Conservation (phyloP, 2,113 vertebrate genomes). For the Hepsetus odoe region DNA sequence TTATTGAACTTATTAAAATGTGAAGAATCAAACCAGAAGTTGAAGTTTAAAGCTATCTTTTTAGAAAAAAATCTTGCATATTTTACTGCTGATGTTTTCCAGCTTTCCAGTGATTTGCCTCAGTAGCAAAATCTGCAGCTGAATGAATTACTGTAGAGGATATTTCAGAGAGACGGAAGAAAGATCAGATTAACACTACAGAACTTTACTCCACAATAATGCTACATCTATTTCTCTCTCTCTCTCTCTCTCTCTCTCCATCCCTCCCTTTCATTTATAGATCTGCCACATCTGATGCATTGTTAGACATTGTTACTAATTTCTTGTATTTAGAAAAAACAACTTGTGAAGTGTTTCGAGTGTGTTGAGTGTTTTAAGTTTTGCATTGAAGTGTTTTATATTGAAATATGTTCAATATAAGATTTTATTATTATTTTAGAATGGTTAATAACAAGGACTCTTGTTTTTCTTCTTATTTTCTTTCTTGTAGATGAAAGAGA, state of each 20-base stretch:
- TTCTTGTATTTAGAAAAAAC: too few relatives aligned
- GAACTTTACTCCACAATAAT: neutral
- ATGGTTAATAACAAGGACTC: too few relatives aligned
- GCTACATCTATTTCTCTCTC: neutral
- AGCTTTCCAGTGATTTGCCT: constrained; percentile 5
- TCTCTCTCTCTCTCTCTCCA: constrained; percentile 1
- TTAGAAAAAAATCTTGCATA: neutral
- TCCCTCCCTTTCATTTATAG: too few relatives aligned
- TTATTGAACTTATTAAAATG: too few relatives aligned
- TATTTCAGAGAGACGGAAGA: constrained; percentile 22
- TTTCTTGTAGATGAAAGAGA: constrained; percentile 56
- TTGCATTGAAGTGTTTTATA: too few relatives aligned
- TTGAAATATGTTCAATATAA: too few relatives aligned
- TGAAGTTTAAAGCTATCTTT: too few relatives aligned
- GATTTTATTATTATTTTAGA: too few relatives aligned
- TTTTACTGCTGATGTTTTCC: neutral
- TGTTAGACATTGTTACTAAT: too few relatives aligned
- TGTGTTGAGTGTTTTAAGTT: too few relatives aligned
- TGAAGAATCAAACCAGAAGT: neutral
- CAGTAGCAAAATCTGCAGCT: neutral
- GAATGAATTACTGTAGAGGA: constrained; percentile 24
- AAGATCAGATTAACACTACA: constrained; percentile 31
- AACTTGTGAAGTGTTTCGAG: too few relatives aligned
- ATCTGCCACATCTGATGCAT: too few relatives aligned
- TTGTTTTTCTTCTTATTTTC: neutral